Evolutionary conservation across 2,797 vertebrate genomes (phyloP).

Genomic region (Danio choprae): DNA sequence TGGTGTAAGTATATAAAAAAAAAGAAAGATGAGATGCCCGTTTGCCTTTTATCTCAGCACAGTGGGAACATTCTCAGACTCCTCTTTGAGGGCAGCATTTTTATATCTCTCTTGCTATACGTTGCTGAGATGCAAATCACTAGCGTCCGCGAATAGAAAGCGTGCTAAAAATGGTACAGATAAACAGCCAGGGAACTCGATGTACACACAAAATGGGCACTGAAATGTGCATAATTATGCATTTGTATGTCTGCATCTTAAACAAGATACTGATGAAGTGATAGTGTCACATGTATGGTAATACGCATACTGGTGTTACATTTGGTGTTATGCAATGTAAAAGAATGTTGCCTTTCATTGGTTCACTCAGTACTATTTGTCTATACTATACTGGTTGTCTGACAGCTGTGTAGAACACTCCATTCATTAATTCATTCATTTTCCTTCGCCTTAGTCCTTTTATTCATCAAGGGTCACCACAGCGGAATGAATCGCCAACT

Average conservation of each 20-base stretch:
- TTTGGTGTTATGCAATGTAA: neutral
- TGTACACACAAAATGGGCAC: neutral
- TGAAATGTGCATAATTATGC: neutral
- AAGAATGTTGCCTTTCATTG: too few species aligned
- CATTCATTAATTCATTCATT: too few species aligned
- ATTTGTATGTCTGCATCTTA: neutral
- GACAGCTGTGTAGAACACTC: too few species aligned
- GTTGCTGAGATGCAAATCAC: conserved; percentile 26
- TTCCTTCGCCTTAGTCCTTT: too few species aligned
- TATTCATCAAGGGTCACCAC: too few species aligned
- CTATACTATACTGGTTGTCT: too few species aligned
- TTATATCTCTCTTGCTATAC: conserved; percentile 15
- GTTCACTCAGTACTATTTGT: too few species aligned
- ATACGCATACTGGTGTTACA: too few species aligned
- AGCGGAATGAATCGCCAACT: too few species aligned
- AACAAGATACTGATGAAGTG: neutral
- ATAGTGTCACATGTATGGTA: too few species aligned
- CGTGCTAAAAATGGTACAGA: conserved; percentile 18
- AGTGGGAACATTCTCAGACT: conserved; percentile 42
- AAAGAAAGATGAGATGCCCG: conserved; percentile 41
- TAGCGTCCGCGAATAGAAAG: conserved; percentile 20
- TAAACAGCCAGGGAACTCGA: conserved; percentile 2
- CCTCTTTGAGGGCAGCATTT: conserved; percentile 42
- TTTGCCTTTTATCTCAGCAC: conserved; percentile 52
- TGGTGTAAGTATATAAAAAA: conserved; percentile 51